Base-by-base conservation (phyloP, 53 echinoderm and acorn worm species). In the Patiria pectinifera region DNA sequence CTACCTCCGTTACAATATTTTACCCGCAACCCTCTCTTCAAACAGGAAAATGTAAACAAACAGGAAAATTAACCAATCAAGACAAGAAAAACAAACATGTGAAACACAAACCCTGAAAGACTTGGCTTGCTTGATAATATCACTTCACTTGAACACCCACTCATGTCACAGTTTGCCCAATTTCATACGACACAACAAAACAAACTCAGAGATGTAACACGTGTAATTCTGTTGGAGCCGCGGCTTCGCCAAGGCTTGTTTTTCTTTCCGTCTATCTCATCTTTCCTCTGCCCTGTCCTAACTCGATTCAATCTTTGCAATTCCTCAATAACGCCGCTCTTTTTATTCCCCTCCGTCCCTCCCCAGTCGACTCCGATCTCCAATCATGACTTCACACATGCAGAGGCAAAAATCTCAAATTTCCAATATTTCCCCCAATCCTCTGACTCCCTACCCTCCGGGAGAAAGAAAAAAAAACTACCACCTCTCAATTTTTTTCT, bases 351-450 rank as follows among this genome's bases (percentile, higher is more conserved):
- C 69, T 69, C 10, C 69, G 3, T 4, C 24, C 74, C 22, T 24
- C 74, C 22, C 22, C n/a, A 23, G 74, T 74, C 74, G 24, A 74
- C 24, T 74, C 74, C 6, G 18, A 74, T 23, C 74, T 74, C 80
- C 13, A 2, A 25, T 18, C 48, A 3, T 1, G 47, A 79, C 80
- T 79, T 79, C 24, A 15, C 12, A 24, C 4, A 46, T 19, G 45
- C 80, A 4, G 80, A 47, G 46, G 47, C 74, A 74, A 24, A 35
- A 86, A 75, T 86, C 71, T 59, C 74, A 59, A 82, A 59, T 82
- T 53, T 48, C 75, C 76, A 76, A 74, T 86, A 75, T 86, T 86
- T 86, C 47, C 43, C 63, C 25, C 75, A 2, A 45, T 79, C 80
- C 44, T 5, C 14, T 48, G 80, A 79, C 45, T 46, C 19, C 80